Evolutionary conservation across 2,113 vertebrate species (phyloP).

Genomic region (Hydrochoerus hydrochaeris): DNA sequence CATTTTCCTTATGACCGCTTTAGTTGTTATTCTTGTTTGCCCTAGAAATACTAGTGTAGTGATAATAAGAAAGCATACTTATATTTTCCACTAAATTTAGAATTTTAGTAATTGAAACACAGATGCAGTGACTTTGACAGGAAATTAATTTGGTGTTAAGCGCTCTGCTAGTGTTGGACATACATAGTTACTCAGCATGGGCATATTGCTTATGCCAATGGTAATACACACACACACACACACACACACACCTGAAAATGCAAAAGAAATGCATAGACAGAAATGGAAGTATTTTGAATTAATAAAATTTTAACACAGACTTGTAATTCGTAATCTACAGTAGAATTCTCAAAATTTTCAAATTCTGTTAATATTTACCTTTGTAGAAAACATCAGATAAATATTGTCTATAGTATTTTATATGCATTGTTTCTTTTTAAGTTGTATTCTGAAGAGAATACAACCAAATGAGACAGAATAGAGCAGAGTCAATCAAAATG

Average conservation of each 20-base stretch:
- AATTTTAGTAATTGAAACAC: conserved; percentile 74
- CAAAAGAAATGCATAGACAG: neutral
- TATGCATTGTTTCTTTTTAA: neutral
- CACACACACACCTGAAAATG: neutral
- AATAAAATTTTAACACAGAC: neutral
- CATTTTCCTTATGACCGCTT: conserved; percentile 76
- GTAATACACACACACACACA: neutral
- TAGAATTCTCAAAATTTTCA: neutral
- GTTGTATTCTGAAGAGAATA: too few relatives aligned
- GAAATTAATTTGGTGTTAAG: conserved; percentile 75
- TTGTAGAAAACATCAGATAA: neutral
- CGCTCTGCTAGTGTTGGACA: conserved; percentile 30
- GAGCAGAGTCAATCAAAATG: too few relatives aligned
- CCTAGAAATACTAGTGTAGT: conserved; percentile 77
- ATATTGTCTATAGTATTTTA: neutral
- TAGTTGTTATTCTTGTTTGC: conserved; percentile 75
- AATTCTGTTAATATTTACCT: neutral
- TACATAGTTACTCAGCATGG: conserved; percentile 34
- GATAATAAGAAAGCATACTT: conserved; percentile 75
- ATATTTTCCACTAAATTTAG: conserved; percentile 77
- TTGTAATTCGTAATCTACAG: neutral
- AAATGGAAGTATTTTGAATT: conserved; percentile 20
- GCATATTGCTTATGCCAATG: neutral
- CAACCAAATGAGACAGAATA: too few relatives aligned
- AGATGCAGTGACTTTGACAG: conserved; percentile 71